Base-by-base conservation (phyloP, 1,140 invertebrate species). In the Hermatobates lingyangjiaoensis region DNA sequence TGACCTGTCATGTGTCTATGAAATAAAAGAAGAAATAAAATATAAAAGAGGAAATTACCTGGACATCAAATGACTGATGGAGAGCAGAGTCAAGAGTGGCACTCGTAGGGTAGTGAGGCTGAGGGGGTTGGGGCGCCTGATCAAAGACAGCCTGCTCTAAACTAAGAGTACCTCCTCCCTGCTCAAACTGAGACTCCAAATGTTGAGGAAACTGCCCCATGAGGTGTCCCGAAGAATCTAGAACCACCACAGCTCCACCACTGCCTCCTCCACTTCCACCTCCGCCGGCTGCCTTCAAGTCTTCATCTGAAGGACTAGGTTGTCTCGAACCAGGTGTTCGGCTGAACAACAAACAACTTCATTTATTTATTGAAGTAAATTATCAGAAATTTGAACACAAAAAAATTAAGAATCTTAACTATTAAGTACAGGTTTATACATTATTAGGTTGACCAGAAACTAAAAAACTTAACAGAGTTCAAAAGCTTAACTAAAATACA, bases 301-400 rank as follows among this genome's bases (percentile, higher is more conserved):
- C 83, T 59, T 90, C 87, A 63, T 89, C 85, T 10, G 84, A 84
- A 2, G 87, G 87, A 7, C 87, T 90, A 21, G 85, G 87, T 63
- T 92, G 87, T 60, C 85, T 75, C 58, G 87, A 91, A n/a, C 86
- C 84, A 3, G 81, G 83, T 54, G 83, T 87, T 51, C 85, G 81
- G 62, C 83, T 87, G 66, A 12, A 74, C 72, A 1, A 47, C 27
- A 53, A 54, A 12, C 18, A 14, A 52, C 5, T 14, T 14, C 40
- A 20, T 10, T n/a, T n/a, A n/a, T n/a, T n/a, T n/a, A n/a, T n/a
- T n/a, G n/a, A n/a, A n/a, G n/a, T n/a, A n/a, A n/a, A n/a, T n/a
- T n/a, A n/a, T n/a, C n/a, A n/a, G n/a, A n/a, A n/a, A n/a, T n/a
- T n/a, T n/a, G n/a, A n/a, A n/a, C n/a, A n/a, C n/a, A n/a, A n/a